phyloP scores from a whole-genome alignment of 2,113 vertebrate genomes.

The Tragulus kanchil region DNA sequence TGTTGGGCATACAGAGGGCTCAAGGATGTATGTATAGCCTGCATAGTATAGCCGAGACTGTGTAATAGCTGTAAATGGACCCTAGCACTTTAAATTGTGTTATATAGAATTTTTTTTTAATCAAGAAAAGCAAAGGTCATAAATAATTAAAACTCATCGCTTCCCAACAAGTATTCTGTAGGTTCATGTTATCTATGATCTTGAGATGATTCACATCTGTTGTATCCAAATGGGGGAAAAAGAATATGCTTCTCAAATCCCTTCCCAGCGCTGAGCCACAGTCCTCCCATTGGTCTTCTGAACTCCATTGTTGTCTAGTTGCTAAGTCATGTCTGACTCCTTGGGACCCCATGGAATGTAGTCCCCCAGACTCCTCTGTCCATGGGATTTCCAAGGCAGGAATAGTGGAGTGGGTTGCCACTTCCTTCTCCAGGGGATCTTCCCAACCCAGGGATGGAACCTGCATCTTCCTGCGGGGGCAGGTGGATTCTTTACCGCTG shows the following conservation, averaged over 20 bases:
- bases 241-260: rapidly evolving
- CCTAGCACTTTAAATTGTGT: not conserved
- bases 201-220: rapidly evolving
- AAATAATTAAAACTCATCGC: not conserved
- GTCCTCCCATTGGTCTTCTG: rapidly evolving
- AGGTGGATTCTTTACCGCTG: not conserved
- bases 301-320: rapidly evolving
- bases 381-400: not conserved
- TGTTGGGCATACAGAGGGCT: not conserved
- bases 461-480: not conserved
- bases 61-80: not conserved
- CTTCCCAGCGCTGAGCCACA: not conserved
- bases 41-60: not conserved
- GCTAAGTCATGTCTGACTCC: not conserved
- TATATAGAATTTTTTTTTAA: not conserved
- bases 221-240: too few relatives aligned
- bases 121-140: not conserved
- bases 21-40: not conserved
- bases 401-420: not conserved
- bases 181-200: too few relatives aligned
- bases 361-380: not conserved
- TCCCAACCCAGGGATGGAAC: not conserved
- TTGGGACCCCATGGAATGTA: not conserved
- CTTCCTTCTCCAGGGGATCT: not conserved
- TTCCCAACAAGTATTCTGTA: not conserved